Conservation (phyloP, 2,888 invertebrate species). For the Trilocha varians region DNA sequence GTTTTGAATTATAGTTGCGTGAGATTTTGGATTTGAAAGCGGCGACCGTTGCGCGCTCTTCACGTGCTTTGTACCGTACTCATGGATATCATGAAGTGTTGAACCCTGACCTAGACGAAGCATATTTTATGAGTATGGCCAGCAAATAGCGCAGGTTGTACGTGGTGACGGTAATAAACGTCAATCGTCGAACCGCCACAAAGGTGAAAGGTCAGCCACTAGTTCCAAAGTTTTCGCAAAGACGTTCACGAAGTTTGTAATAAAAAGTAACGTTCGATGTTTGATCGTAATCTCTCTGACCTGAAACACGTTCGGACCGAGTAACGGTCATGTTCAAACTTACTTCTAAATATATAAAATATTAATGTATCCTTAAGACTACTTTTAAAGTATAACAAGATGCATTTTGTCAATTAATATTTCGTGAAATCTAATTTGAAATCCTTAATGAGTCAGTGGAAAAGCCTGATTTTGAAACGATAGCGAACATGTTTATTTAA, state of each 20-base stretch:
- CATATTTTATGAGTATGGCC: background rate
- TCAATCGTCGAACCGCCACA: background rate
- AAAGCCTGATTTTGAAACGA: no score
- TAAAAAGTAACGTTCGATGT: slow-evolving; percentile 7
- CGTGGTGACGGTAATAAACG: background rate
- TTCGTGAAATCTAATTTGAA: no score
- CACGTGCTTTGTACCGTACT: background rate
- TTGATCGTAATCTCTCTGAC: slow-evolving; percentile 8
- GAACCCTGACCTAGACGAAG: background rate
- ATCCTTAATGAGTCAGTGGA: no score
- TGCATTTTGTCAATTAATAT: no score
- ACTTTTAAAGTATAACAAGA: slow-evolving; percentile 2
- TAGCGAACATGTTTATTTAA: no score
- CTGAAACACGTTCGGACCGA: slow-evolving; percentile 4
- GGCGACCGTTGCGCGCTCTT: background rate
- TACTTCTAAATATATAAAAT: slow-evolving; percentile 3
- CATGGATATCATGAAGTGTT: no score
- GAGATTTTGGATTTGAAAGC: slow-evolving; percentile 5
- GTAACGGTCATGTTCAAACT: slow-evolving; percentile 6
- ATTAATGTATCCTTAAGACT: slow-evolving; percentile 2
- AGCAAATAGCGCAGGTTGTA: background rate
- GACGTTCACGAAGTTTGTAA: slow-evolving; percentile 7
- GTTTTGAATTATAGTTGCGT: background rate
- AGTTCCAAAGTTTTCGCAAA: slow-evolving; percentile 5
- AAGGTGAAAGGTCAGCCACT: slow-evolving; percentile 17